Conservation (phyloP, 2,113 vertebrate species). For the Carollia perspicillata region DNA sequence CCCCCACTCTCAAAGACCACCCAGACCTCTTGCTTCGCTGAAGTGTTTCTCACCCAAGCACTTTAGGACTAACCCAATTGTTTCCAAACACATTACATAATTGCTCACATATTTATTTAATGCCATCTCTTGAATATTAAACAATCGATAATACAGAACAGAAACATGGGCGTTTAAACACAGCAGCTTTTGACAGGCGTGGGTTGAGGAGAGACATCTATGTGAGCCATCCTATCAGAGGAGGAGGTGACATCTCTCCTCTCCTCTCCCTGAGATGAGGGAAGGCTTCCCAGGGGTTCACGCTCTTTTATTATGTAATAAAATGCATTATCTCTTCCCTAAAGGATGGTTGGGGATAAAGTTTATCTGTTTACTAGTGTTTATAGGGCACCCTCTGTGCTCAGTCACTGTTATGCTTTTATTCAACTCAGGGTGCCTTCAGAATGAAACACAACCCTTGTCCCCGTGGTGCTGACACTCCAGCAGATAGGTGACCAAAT, state of each 20-base stretch:
- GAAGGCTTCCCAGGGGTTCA: neutral
- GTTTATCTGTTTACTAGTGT: neutral
- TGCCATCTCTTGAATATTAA: slow-evolving; percentile 66
- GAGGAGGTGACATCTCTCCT: neutral
- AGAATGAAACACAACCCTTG: neutral
- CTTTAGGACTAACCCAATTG: slow-evolving; percentile 29
- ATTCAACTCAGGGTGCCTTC: neutral
- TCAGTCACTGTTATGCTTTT: neutral
- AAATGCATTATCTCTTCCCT: neutral
- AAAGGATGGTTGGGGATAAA: neutral
- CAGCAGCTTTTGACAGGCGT: neutral
- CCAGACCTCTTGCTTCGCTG: neutral
- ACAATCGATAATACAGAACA: neutral
- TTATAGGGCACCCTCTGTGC: neutral
- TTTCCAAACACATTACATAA: slow-evolving; percentile 65
- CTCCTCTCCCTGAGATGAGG: neutral
- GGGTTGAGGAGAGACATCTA: neutral
- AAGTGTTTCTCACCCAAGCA: slow-evolving; percentile 24
- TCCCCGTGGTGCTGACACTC: neutral
- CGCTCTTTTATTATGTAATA: neutral
- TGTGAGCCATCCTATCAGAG: neutral
- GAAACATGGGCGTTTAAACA: neutral
- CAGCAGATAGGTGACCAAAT: neutral
- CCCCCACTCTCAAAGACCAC: neutral
- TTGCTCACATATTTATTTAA: slow-evolving; percentile 49